Evolutionary conservation across 2,797 vertebrate genomes (phyloP), one percentile per base, ranked within the genome.

Genomic region (Leptodon cayanensis): DNA sequence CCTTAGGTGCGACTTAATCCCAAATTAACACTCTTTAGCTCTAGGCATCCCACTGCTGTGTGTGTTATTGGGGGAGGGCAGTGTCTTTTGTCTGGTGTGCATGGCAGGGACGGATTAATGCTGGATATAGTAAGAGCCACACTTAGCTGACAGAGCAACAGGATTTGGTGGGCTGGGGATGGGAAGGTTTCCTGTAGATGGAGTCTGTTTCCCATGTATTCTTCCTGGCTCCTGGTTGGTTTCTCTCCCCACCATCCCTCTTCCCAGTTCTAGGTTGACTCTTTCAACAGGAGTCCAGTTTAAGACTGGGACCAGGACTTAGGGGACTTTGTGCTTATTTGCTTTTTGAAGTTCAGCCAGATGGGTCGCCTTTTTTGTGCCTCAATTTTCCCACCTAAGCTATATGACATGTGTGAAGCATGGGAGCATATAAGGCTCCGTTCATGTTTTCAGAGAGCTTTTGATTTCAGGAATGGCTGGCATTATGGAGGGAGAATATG

Each of bases 1-100:
- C 74, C 89, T 80, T 63, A 76, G 89, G 84, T 81, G 85, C 14
- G 55, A 5, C 52, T 71, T 57, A 61, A 67, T 77, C 58, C 80
- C 47, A 57, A 66, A 71, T 81, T 35, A 77, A 29, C 29, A 14
- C 47, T 39, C 55, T 57, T 16, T 47, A 82, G 66, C 67, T 79
- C 31, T 47, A 31, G 67, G 33, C 66, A 29, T 35, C 62, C 55
- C 74, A 15, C 37, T 52, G 37, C 39, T 37, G 44, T 8, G 49
- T 58, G 50, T 59, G 40, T 55, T 31, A 61, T 2, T 65, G 50
- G 28, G 62, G 58, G 46, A 40, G 29, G 37, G 72, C 66, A 35
- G 35, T 10, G 57, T 17, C 11, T 2, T 35, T 70, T 49, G 62
- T 42, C 39, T 31, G 82, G 58, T 15, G 39, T 25, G 39, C 39